phyloP scores from a whole-genome alignment of 2,113 vertebrate genomes.

The Chelonoidis abingdonii region DNA sequence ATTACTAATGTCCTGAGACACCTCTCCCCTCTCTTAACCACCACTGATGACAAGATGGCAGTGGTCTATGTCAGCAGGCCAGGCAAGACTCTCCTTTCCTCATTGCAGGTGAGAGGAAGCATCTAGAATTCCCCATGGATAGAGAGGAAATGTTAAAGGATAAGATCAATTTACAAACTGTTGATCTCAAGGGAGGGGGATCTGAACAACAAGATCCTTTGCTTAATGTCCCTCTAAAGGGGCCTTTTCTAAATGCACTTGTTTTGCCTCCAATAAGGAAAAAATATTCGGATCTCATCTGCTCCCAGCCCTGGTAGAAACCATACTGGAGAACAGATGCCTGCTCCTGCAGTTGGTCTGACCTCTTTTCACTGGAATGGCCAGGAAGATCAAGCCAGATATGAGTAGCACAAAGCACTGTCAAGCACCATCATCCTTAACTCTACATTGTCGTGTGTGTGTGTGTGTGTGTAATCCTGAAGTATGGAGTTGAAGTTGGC shows the following conservation, averaged over 20 bases:
- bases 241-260: background rate
- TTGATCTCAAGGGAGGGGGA: background rate
- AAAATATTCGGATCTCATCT: background rate
- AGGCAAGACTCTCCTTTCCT: background rate
- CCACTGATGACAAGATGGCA: background rate
- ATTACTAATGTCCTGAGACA: background rate
- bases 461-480: background rate
- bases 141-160: background rate
- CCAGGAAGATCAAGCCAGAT: background rate
- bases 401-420: background rate
- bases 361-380: background rate
- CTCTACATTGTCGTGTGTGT: background rate
- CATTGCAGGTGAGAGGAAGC: background rate
- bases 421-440: background rate
- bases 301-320: background rate
- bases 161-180: background rate
- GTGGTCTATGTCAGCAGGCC: background rate
- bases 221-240: background rate
- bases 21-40: background rate
- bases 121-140: no score
- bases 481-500: background rate
- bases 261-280: background rate
- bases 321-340: background rate
- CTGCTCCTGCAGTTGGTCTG: background rate
- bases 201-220: background rate